Evolutionary conservation across 2,888 invertebrate species (phyloP).

Genomic region (Lissocephala sabroskyi): DNA sequence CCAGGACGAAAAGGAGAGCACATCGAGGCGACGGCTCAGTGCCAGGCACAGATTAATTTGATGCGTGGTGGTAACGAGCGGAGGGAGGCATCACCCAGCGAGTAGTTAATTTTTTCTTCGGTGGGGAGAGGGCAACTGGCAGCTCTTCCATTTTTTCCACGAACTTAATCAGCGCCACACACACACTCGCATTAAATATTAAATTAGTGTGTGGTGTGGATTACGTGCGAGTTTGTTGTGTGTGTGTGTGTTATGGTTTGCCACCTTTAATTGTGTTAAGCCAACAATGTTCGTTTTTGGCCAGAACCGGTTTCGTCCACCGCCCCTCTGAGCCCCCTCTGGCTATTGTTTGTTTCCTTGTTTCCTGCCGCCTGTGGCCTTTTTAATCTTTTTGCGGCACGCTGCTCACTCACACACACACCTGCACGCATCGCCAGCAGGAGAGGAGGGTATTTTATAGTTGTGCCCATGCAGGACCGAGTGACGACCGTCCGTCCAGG

Average conservation of each 20-base stretch:
- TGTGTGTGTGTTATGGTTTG: slow-evolving; percentile 17
- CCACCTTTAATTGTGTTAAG: slow-evolving; percentile 52
- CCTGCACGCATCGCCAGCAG: background rate
- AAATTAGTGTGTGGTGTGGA: background rate
- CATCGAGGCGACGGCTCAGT: too few species aligned
- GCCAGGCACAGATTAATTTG: slow-evolving; percentile 2
- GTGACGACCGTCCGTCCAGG: slow-evolving; percentile 27
- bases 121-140: too few species aligned
- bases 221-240: background rate
- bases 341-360: slow-evolving; percentile 9
- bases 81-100: too few species aligned
- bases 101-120: too few species aligned
- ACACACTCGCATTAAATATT: background rate
- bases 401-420: slow-evolving; percentile 8
- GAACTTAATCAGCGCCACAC: slow-evolving; percentile 5
- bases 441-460: slow-evolving; percentile 51
- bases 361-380: slow-evolving; percentile 39
- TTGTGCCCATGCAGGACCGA: slow-evolving; percentile 57
- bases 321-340: background rate
- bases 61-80: background rate
- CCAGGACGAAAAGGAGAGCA: background rate
- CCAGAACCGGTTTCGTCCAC: background rate
- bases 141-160: background rate
- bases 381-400: slow-evolving; percentile 54
- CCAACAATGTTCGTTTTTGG: slow-evolving; percentile 28